Base-by-base conservation (phyloP, 2,888 invertebrate genomes). In the Hecatera dysodea region DNA sequence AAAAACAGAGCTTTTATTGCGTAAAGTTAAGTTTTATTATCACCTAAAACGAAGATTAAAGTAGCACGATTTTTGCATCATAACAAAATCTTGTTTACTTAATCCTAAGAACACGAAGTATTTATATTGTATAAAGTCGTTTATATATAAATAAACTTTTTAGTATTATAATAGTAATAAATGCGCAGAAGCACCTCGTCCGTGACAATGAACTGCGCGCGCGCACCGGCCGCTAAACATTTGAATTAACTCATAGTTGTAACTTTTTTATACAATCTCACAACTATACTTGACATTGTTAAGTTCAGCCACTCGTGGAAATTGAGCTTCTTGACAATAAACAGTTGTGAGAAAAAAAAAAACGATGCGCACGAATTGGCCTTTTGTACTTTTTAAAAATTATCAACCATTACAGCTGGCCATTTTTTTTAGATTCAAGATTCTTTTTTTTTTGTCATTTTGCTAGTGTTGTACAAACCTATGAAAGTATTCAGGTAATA, bases 201-300 rank as follows among this genome's bases (percentile, higher is more conserved):
- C 89, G 59, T 90, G 89, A 89, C 90, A 89, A 86, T 90, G 89
- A 86, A 86, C 89, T 72, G 78, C 76, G 72, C 70, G 80, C 71
- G 72, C 74, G 79, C 80, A 72, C 65, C 57, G 63, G 52, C 52
- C 78, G 80, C 84, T 82, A 83, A 87, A 69, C 67, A 59, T 84
- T 83, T 63, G 65, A 73, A 75, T 69, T 77, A 80, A 84, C 81
- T 72, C 63, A 81, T 66, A 69, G 36, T 79, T 67, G 62, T 62
- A 71, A 71, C 48, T 57, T 67, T 75, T 78, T 65, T 61, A 67
- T 62, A 79, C 56, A 52, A 67, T 60, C 33, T 59, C 39, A 63
- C 44, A 77, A 63, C 68, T 75, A 76, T 76, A 69, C 27, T 76
- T 81, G 77, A 53, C 70, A 68, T 76, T 81, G 61, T 61, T n/a